phyloP scores from a whole-genome alignment of 1,140 invertebrate genomes.

The Psilanteris sp. region DNA sequence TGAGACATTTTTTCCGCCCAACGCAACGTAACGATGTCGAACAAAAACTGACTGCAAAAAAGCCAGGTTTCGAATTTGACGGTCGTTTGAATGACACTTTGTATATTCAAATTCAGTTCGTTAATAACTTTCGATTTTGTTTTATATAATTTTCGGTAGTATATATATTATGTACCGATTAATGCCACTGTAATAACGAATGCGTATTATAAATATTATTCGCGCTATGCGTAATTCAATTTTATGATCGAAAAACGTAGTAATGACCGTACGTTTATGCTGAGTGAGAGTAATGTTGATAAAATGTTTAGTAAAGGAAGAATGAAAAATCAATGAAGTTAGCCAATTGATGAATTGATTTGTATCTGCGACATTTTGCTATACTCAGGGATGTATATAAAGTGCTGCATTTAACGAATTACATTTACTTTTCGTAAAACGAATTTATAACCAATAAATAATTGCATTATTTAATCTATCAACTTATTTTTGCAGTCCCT shows the following conservation, averaged over 20 bases:
- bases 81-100: not conserved
- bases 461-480: no score
- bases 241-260: conserved; percentile 42
- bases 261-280: conserved; percentile 40
- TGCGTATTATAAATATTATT: conserved; percentile 34
- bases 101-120: conserved; percentile 14
- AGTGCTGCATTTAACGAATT: no score
- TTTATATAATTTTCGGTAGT: conserved; percentile 41
- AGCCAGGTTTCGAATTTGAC: conserved; percentile 8
- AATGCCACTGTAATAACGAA: conserved; percentile 13
- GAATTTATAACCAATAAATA: no score
- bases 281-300: conserved; percentile 23
- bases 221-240: conserved; percentile 37
- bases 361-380: conserved; percentile 8
- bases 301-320: conserved; percentile 26
- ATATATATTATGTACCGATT: conserved; percentile 26
- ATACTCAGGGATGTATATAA: no score
- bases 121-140: conserved; percentile 23
- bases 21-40: no score
- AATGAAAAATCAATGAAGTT: conserved; percentile 1
- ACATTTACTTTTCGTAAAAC: no score
- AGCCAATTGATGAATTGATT: conserved; percentile 31
- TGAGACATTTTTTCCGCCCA: no score
- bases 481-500: no score
- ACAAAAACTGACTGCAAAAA: not conserved